Percentiles rank a stretch among this genome's conserved stretches.
phyloP scores from a whole-genome alignment of 2,888 invertebrate species.

The Frankliniella intonsa region DNA sequence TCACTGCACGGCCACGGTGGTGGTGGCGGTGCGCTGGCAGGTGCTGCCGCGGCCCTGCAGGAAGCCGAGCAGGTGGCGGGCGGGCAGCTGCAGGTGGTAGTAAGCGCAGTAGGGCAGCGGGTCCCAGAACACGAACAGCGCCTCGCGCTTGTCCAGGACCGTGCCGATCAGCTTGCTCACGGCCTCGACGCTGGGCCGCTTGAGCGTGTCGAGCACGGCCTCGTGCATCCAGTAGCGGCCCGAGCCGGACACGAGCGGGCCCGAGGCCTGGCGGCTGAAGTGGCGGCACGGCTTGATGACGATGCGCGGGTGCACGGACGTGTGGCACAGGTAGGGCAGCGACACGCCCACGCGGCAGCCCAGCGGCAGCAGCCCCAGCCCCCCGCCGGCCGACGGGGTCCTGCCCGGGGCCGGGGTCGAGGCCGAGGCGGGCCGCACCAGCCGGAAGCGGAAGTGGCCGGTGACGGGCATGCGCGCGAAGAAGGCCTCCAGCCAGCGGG shows the following conservation, averaged over 20 bases:
- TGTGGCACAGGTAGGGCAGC: constrained; percentile 74
- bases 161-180: constrained; percentile 61
- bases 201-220: constrained; percentile 51
- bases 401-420: constrained; percentile 42
- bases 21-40: constrained; percentile 46
- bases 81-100: constrained; percentile 73
- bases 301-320: constrained; percentile 60
- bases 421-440: constrained; percentile 54
- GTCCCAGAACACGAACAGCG: constrained; percentile 77
- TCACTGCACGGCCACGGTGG: constrained; percentile 40
- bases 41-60: constrained; percentile 48
- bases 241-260: constrained; percentile 48
- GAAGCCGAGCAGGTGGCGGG: constrained; percentile 56
- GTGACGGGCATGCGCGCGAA: constrained; percentile 57
- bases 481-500: constrained; percentile 65
- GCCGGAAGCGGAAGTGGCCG: constrained; percentile 73
- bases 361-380: constrained; percentile 52
- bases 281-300: constrained; percentile 62
- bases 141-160: constrained; percentile 72
- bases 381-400: too few species aligned
- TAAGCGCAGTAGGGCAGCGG: constrained; percentile 81
- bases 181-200: constrained; percentile 49
- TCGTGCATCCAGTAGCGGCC: constrained; percentile 59
- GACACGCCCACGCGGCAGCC: constrained; percentile 75
- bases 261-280: constrained; percentile 54